Base-by-base conservation (phyloP, 1,140 invertebrate species). In the Pseudobourletiella spinata region DNA sequence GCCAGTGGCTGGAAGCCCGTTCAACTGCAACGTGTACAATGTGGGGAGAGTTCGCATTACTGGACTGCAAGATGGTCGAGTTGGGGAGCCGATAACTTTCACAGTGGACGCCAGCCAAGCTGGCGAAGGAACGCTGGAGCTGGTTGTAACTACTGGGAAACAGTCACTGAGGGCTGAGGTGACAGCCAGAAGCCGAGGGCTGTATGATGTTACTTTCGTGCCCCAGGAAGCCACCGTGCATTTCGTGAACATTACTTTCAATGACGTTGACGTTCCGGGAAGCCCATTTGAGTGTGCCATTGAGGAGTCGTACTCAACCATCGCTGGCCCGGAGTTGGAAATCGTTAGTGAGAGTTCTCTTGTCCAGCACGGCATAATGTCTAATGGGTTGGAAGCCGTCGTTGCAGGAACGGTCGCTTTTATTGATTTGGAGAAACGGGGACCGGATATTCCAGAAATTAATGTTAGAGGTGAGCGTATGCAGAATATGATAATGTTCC, bases 201-300 rank as follows among this genome's bases (percentile, higher is more conserved):
- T 95, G 0, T 99, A 98, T 76, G 94, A 98, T 71, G 94, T 99
- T 0, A 94, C 91, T 0, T 99, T 98, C 76, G 84, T 95, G 20
- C 95, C 95, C 0, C 86, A 89, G 73, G 89, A 92, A 48, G 80
- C 86, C 11, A 86, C 88, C 57, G 82, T 89, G 3, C 95, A 99
- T 77, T 93, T 86, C 72, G 90, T 98, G 2, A 95, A 93, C 70
- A 95, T 98, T 59, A 92, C 89, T 8, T 98, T 98, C 76, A 98
- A 98, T 72, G 93, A 95, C 65, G 88, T 95, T 71, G 82, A 66
- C 35, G 61, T 69, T 15, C 61, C 62, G n/a, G 61, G 61, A 24
- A 63, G 60, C 32, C 67, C 67, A 29, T 69, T 66, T 56, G 64
- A 66, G 56, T 69, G 67, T 56, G 56, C 63, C 56, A 62, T 66